Conservation (phyloP, 92 coral and sea anemone genomes). For the Hydrozoanthus gracilis region DNA sequence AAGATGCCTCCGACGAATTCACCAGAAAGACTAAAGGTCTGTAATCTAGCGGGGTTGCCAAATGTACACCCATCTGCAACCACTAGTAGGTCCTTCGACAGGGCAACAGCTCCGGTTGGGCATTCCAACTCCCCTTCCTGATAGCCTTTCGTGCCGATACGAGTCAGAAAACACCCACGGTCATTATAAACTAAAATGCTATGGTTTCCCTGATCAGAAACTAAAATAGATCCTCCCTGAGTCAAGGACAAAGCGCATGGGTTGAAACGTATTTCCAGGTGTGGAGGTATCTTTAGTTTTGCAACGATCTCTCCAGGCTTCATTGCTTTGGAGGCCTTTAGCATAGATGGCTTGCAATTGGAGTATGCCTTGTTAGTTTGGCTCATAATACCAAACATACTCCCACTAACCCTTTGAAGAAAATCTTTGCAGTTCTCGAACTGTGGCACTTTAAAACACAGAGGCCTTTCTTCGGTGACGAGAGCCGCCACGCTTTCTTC, state of each 20-base stretch:
- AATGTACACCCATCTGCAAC: slow-evolving; percentile 83
- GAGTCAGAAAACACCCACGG: slow-evolving; percentile 65
- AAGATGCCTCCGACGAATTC: slow-evolving; percentile 71
- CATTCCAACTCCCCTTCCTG: slow-evolving; percentile 75
- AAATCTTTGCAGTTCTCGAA: slow-evolving; percentile 65
- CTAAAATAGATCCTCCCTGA: slow-evolving; percentile 54
- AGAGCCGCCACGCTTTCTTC: slow-evolving; percentile 61
- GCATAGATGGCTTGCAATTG: slow-evolving; percentile 33
- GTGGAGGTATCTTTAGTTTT: slow-evolving; percentile 58
- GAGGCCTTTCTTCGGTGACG: slow-evolving; percentile 51
- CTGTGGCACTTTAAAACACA: slow-evolving; percentile 48
- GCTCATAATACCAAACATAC: slow-evolving; percentile 65
- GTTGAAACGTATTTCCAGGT: slow-evolving; percentile 64
- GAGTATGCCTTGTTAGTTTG: slow-evolving; percentile 12
- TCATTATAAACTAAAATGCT: slow-evolving; percentile 63
- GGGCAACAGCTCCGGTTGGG: slow-evolving; percentile 71
- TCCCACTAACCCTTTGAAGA: slow-evolving; percentile 75
- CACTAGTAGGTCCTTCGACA: slow-evolving; percentile 57
- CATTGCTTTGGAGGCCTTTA: slow-evolving; percentile 38
- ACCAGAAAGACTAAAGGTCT: slow-evolving; percentile 73
- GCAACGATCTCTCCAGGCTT: slow-evolving; percentile 76
- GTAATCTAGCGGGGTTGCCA: slow-evolving; percentile 82
- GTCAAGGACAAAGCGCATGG: slow-evolving; percentile 70
- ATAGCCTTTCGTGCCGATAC: slow-evolving; percentile 70
- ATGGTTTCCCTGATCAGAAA: slow-evolving; percentile 80